These are phyloP conservation scores for Corapipo altera DNA, from an alignment of 2,113 vertebrate genomes.

Conservation along the genomic window DNA sequence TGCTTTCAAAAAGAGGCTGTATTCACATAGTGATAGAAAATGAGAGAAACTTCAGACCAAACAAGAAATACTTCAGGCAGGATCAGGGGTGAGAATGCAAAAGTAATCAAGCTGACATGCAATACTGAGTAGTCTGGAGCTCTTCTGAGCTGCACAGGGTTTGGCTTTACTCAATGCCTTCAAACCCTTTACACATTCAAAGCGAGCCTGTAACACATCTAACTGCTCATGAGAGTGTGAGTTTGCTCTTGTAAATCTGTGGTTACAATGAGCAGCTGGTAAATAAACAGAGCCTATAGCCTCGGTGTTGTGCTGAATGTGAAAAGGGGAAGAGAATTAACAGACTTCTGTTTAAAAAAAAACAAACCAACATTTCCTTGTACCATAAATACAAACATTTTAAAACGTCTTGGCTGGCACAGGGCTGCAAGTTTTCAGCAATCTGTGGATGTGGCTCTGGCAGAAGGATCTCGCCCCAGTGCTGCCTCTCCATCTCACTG, in stretches of 20 bases:
- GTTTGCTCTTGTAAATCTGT: slow-evolving; percentile 5
- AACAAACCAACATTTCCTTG: slow-evolving; percentile 5
- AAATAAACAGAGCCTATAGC: slow-evolving; percentile 15
- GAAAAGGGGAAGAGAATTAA: slow-evolving; percentile 56
- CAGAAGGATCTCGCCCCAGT: fast-evolving
- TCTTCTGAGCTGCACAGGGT: background rate
- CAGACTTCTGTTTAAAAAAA: slow-evolving; percentile 47
- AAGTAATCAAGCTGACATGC: background rate
- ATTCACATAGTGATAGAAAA: background rate
- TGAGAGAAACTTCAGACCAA: background rate
- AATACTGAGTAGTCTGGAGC: background rate
- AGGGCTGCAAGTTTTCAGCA: background rate
- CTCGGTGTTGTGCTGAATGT: background rate
- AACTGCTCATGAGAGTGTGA: background rate
- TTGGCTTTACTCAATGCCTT: background rate
- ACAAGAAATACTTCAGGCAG: background rate
- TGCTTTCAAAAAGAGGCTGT: background rate
- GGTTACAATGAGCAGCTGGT: background rate
- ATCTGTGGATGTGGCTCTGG: fast-evolving
- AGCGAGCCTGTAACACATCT: background rate
- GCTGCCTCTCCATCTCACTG: fast-evolving
- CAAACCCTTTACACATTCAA: background rate
- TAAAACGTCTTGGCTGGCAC: background rate
- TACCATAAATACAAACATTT: background rate
- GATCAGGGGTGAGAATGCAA: background rate